A percentile compares a stretch with the other conserved stretches of the same genome.
phyloP scores from a whole-genome alignment of 1,140 invertebrate genomes.

The Nephotettix cincticeps region DNA sequence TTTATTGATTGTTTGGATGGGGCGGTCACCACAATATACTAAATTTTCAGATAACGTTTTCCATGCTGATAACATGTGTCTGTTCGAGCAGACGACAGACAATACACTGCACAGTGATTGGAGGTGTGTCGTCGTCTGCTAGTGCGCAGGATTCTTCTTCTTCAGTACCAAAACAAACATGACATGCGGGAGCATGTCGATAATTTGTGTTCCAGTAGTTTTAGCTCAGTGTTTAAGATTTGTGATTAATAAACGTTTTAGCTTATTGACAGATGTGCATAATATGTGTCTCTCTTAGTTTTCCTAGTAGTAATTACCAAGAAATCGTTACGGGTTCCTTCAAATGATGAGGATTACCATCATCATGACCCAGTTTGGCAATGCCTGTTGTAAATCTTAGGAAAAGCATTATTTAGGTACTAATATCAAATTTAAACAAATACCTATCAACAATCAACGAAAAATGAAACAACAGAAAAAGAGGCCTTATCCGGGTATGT shows the following conservation, averaged over 20 bases:
- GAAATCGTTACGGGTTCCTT: not conserved
- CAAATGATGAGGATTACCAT: not conserved
- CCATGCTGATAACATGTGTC: too few relatives aligned
- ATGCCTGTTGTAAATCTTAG: not conserved
- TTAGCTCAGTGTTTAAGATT: not conserved
- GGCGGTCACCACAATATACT: too few relatives aligned
- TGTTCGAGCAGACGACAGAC: too few relatives aligned
- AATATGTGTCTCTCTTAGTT: not conserved
- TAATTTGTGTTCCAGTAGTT: not conserved
- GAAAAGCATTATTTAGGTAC: too few relatives aligned
- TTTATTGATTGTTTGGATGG: too few relatives aligned
- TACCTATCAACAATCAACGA: not conserved
- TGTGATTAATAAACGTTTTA: not conserved
- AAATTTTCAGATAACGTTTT: too few relatives aligned
- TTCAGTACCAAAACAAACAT: not conserved
- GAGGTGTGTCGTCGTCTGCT: slow-evolving; percentile 9
- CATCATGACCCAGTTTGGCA: not conserved
- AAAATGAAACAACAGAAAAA: slow-evolving; percentile 1
- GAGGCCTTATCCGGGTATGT: not conserved
- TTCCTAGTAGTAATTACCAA: not conserved
- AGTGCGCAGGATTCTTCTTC: not conserved
- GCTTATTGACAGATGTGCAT: not conserved
- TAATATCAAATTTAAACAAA: too few relatives aligned
- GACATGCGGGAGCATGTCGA: not conserved
- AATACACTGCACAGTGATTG: not conserved